Evolutionary conservation across 2,113 vertebrate species (phyloP), one percentile per base, ranked within the genome.

Genomic region (Orientallactaga bullata): DNA sequence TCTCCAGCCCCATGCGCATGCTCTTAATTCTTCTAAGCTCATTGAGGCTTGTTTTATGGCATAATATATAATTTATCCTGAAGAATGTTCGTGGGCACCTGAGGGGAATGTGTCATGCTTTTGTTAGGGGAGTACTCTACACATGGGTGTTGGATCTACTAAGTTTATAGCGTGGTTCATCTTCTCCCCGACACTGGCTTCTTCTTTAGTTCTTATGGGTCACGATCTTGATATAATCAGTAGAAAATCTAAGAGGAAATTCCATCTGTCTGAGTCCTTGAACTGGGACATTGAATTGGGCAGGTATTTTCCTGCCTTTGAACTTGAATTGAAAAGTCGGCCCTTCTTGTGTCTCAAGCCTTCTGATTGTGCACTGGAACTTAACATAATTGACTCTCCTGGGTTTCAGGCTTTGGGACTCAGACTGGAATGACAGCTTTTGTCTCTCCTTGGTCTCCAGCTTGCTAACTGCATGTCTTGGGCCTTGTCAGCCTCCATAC

Each of bases 191-290:
- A 39, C 5, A 10, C 5, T 89, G 80, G 35, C 20, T 85, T 85
- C 73, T 89, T 32, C 69, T 47, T 83, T n/a, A 82, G 60, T 82
- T 85, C 11, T 82, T 89, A 55, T 83, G 37, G 17, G 21, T 23
- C 61, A 16, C 47, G n/a, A 32, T 60, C 12, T 32, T 89, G 65
- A 95, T 74, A 60, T 74, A 89, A 87, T 71, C 82, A 80, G 58
- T 4, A 71, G 80, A 78, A 88, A n/a, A 7, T 42, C 16, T 68
- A 69, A 81, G 8, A 51, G 30, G 28, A 37, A 76, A 69, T 39
- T 60, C 63, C 58, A 30, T 63, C n/a, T 68, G 24, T 24, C 81
- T 66, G 39, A 77, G 30, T 12, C 26, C 39, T 39, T 35, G 63
- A 35, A 42, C 47, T 73, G 5, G 21, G 51, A 66, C 32, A 28